Conservation (phyloP, 1,140 invertebrate genomes). For the Helicorthomorpha holstii region DNA sequence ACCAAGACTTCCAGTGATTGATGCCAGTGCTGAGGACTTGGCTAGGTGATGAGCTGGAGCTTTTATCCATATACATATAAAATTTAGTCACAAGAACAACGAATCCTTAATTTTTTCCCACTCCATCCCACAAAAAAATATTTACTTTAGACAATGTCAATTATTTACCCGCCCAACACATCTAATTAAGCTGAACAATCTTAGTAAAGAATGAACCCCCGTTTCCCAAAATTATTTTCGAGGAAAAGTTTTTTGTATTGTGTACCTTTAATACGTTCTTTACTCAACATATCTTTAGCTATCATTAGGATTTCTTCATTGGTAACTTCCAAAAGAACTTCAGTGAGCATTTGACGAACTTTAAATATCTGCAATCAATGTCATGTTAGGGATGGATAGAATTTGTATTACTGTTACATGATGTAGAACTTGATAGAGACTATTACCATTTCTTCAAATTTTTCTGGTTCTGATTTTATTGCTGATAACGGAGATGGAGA, state of each 20-base stretch:
- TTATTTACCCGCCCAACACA: no score
- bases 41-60: conserved; percentile 43
- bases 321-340: conserved; percentile 83
- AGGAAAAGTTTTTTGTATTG: conserved; percentile 20
- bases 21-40: conserved; percentile 47
- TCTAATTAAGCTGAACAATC: conserved; percentile 11
- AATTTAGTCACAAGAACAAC: conserved; percentile 25
- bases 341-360: conserved; percentile 68
- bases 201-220: background rate
- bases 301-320: conserved; percentile 66
- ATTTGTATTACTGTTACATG: no score
- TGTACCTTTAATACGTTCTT: conserved; percentile 45
- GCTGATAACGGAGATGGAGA: conserved; percentile 16
- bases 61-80: conserved; percentile 34
- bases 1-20: conserved; percentile 45
- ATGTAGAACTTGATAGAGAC: background rate
- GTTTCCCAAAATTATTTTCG: conserved; percentile 16
- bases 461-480: conserved; percentile 25
- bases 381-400: conserved; percentile 6
- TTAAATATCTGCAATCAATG: conserved; percentile 54
- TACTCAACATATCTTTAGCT: conserved; percentile 53
- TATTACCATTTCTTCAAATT: conserved; percentile 22
- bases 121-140: no score
- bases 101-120: no score
- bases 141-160: no score